Base-by-base conservation (phyloP, 2,113 vertebrate species). In the Siphamia tubifer region DNA sequence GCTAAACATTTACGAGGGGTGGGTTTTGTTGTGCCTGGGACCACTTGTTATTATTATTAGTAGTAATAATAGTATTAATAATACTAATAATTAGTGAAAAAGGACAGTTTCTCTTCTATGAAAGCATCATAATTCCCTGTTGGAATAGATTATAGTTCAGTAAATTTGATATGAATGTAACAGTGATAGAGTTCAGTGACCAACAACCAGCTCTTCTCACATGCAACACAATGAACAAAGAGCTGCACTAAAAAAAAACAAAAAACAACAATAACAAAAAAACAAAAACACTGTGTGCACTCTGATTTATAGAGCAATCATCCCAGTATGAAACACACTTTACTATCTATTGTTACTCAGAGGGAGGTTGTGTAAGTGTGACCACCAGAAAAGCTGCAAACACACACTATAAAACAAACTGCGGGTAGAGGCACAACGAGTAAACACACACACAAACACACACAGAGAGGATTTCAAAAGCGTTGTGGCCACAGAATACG, bases 301-400 rank as follows among this genome's bases (percentile, higher is more conserved):
- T 75, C 17, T 62, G 66, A 82, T 90, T 90, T 90, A 90, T 82
- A 85, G 85, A 77, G 79, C 81, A 90, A 90, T 90, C 85, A 89
- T 79, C 88, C 54, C 88, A 85, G 86, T 81, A 76, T 24, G 84
- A 71, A 40, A 53, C 78, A 31, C 13, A 74, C 72, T 88, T 87
- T 82, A 83, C 79, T 69, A 80, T 84, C 81, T 80, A 71, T 79
- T 84, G 72, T 79, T 82, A 58, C 40, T 84, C 74, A 62, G 51
- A 81, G 56, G 74, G 64, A 45, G 39, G 74, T 87, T 90, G 78
- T 80, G 79, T 23, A 86, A 87, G 74, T 73, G 81, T 84, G 85
- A 74, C 77, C 79, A 83, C 74, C 75, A 68, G 47, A 73, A 74
- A 70, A 23, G 24, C 54, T 62, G 56, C 15, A 66, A 49, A 40